phyloP scores from a whole-genome alignment of 2,888 invertebrate species.

The Troides oblongomaculatus region DNA sequence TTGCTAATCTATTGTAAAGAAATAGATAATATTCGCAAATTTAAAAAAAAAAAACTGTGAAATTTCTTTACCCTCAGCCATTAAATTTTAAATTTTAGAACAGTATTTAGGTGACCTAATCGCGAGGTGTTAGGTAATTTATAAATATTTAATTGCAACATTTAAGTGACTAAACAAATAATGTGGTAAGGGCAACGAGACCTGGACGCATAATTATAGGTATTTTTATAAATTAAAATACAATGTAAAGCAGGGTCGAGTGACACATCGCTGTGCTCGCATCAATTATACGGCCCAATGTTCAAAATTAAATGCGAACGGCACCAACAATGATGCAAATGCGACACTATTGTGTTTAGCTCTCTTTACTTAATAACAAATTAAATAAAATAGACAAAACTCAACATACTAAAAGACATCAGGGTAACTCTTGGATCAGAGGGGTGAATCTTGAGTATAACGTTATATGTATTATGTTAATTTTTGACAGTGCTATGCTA shows the following conservation, averaged over 20 bases:
- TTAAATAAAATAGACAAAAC: no score
- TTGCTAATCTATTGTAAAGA: no score
- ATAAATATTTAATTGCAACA: conserved; percentile 22
- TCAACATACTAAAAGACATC: background rate
- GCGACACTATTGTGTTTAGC: conserved; percentile 12
- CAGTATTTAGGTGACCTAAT: conserved; percentile 5
- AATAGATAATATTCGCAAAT: no score
- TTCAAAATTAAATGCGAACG: conserved; percentile 43
- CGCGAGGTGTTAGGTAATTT: conserved; percentile 15
- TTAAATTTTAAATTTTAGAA: no score
- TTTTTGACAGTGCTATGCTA: no score
- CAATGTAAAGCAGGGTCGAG: conserved; percentile 39
- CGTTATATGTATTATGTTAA: no score
- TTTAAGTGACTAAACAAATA: conserved; percentile 52
- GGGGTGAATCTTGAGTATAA: no score
- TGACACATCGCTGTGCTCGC: conserved; percentile 50
- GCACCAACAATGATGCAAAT: conserved; percentile 24
- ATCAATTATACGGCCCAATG: conserved; percentile 56
- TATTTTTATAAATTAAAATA: conserved; percentile 37
- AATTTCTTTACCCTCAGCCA: no score
- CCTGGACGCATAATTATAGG: conserved; percentile 50
- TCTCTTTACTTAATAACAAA: background rate
- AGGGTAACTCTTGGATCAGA: background rate
- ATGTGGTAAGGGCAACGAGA: conserved; percentile 48
- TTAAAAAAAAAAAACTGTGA: no score